These are phyloP conservation scores for Neoascia interrupta DNA, from an alignment of 2,888 invertebrate genomes.

Conservation along the genomic window DNA sequence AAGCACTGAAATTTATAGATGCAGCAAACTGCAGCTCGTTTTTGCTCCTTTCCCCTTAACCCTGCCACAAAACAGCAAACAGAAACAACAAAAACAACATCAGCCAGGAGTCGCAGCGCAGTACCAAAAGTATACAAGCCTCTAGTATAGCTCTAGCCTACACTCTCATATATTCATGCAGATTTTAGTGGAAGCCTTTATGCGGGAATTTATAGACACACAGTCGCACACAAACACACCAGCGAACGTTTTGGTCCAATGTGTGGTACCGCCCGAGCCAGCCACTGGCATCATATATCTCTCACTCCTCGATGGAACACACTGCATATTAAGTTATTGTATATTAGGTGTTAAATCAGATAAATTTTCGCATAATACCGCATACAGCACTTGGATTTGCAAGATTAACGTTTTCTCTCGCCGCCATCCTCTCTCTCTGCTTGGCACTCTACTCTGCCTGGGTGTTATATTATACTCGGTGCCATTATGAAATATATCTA, in stretches of 20 bases:
- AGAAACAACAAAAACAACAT: slow-evolving; percentile 41
- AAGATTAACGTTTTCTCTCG: slow-evolving; percentile 78
- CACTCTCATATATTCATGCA: slow-evolving; percentile 63
- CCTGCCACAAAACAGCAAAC: slow-evolving; percentile 33
- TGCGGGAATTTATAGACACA: slow-evolving; percentile 67
- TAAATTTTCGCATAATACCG: slow-evolving; percentile 81
- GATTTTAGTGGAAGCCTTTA: slow-evolving; percentile 69
- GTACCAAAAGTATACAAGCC: slow-evolving; percentile 29
- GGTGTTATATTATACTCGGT: slow-evolving; percentile 58
- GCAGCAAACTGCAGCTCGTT: slow-evolving; percentile 68
- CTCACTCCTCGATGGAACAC: slow-evolving; percentile 69
- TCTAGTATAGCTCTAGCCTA: too few species aligned
- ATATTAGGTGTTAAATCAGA: slow-evolving; percentile 81
- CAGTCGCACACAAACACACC: slow-evolving; percentile 28
- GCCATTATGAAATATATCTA: slow-evolving; percentile 67
- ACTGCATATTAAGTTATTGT: slow-evolving; percentile 80
- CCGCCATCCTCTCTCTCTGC: slow-evolving; percentile 46
- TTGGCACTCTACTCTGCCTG: background rate
- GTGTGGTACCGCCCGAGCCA: slow-evolving; percentile 29
- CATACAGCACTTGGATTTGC: slow-evolving; percentile 80
- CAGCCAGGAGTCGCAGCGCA: slow-evolving; percentile 22
- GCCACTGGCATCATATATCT: slow-evolving; percentile 68
- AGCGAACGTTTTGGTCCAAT: slow-evolving; percentile 51
- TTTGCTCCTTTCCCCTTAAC: slow-evolving; percentile 6
- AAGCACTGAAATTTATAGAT: slow-evolving; percentile 68